phyloP scores from a whole-genome alignment of 2,113 vertebrate genomes.

The Camelus bactrianus region DNA sequence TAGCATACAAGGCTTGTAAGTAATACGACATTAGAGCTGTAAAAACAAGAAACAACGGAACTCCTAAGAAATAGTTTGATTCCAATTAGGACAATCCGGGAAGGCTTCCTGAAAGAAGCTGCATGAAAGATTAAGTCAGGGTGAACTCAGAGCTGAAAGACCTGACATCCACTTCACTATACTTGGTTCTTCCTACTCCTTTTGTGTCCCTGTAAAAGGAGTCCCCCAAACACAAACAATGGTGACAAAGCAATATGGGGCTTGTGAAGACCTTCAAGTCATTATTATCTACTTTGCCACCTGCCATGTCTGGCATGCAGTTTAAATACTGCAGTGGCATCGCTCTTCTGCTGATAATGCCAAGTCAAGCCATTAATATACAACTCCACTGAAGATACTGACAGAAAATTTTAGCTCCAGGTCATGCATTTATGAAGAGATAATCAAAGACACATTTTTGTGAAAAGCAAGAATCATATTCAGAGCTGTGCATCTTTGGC shows the following conservation, averaged over 20 bases:
- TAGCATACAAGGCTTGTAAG: neutral
- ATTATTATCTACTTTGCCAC: conserved; percentile 37
- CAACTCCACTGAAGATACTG: neutral
- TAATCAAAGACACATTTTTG: conserved; percentile 53
- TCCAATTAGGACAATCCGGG: neutral
- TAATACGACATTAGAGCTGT: neutral
- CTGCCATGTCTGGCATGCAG: conserved; percentile 62
- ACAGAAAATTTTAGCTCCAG: conserved; percentile 40
- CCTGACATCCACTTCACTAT: neutral
- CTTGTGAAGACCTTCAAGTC: neutral
- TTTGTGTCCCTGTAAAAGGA: rapidly evolving
- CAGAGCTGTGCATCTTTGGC: neutral
- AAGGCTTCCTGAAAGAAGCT: conserved; percentile 34
- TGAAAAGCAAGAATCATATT: conserved; percentile 42
- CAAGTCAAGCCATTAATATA: conserved; percentile 36
- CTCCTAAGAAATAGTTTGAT: neutral
- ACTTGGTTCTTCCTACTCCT: neutral
- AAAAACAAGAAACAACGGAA: neutral
- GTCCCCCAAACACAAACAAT: neutral
- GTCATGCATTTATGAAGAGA: conserved; percentile 2
- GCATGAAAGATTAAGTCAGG: neutral
- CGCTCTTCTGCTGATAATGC: neutral
- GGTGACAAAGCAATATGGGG: neutral
- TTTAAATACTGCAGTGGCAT: neutral
- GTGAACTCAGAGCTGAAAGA: neutral